These are phyloP conservation scores for Natrix natrix DNA, from an alignment of 2,797 vertebrate genomes.

Conservation along the genomic window DNA sequence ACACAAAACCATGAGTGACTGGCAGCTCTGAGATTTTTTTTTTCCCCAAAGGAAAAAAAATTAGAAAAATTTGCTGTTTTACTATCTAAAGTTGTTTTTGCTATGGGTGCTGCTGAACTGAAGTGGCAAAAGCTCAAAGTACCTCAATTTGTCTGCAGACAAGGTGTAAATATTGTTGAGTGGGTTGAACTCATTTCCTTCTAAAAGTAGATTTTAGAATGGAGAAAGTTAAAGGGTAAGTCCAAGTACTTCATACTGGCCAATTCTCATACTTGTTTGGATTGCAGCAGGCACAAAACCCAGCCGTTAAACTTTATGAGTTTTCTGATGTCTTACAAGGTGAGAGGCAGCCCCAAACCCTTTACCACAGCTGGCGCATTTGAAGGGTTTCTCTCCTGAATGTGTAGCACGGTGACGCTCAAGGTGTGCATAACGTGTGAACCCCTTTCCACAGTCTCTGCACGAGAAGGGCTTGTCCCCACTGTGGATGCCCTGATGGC, in stretches of 20 bases:
- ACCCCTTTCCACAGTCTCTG: conserved; percentile 29
- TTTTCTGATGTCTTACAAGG: conserved; percentile 29
- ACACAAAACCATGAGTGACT: neutral
- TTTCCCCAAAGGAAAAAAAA: neutral
- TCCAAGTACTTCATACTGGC: neutral
- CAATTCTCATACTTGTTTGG: neutral
- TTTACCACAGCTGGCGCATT: conserved; percentile 31
- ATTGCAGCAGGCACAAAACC: neutral
- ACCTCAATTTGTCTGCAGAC: neutral
- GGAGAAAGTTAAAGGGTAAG: neutral
- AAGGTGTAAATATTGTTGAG: neutral
- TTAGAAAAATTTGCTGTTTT: neutral
- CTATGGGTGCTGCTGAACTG: neutral
- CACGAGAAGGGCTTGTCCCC: conserved; percentile 51
- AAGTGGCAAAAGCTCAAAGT: neutral
- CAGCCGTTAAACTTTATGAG: conserved; percentile 27
- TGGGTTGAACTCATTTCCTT: neutral
- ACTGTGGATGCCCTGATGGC: conserved; percentile 55
- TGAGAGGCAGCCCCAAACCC: conserved; percentile 34
- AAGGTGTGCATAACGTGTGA: conserved; percentile 25
- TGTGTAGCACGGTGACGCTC: conserved; percentile 26
- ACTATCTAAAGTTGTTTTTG: neutral
- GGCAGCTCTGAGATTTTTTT: neutral
- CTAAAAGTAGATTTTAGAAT: neutral
- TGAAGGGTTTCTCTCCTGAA: conserved; percentile 31